Evolutionary conservation across 1,140 invertebrate species (phyloP).

Genomic region (Lordiphosa collinella): DNA sequence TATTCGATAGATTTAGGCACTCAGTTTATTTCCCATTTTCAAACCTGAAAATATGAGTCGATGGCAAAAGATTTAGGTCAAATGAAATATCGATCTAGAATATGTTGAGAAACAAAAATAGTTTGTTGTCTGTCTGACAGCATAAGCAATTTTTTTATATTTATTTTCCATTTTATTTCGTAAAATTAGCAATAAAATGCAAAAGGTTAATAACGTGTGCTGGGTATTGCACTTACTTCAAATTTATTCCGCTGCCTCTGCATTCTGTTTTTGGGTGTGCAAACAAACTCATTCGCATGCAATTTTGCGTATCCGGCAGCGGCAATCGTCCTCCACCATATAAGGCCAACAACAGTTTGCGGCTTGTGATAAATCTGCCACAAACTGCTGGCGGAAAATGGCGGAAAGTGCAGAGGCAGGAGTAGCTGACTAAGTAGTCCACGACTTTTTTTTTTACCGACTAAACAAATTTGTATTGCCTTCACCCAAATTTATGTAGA

Average conservation of each 20-base stretch:
- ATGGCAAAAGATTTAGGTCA: too few species aligned
- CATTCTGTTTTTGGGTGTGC: background rate
- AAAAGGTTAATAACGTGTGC: background rate
- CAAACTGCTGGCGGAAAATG: background rate
- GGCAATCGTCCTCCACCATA: background rate
- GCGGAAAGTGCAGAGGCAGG: background rate
- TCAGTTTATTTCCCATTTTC: too few species aligned
- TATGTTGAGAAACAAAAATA: too few species aligned
- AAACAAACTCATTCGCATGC: background rate
- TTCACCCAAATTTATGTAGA: conserved; percentile 3
- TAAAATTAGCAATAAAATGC: background rate
- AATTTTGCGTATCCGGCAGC: conserved; percentile 3
- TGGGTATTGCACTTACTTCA: background rate
- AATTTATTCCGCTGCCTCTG: background rate
- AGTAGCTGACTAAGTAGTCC: background rate
- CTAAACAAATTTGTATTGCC: background rate
- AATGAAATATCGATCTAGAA: too few species aligned
- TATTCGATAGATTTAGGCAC: too few species aligned
- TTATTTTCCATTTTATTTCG: too few species aligned
- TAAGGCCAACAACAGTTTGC: background rate
- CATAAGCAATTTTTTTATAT: too few species aligned
- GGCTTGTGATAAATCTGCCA: conserved; percentile 14
- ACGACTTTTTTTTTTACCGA: background rate
- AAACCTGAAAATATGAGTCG: too few species aligned
- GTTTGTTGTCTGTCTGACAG: too few species aligned